A percentile compares a stretch with the other conserved stretches of the same genome.
These are phyloP conservation scores for Macrophya alboannulata DNA, from an alignment of 2,888 invertebrate species.

Conservation along the genomic window DNA sequence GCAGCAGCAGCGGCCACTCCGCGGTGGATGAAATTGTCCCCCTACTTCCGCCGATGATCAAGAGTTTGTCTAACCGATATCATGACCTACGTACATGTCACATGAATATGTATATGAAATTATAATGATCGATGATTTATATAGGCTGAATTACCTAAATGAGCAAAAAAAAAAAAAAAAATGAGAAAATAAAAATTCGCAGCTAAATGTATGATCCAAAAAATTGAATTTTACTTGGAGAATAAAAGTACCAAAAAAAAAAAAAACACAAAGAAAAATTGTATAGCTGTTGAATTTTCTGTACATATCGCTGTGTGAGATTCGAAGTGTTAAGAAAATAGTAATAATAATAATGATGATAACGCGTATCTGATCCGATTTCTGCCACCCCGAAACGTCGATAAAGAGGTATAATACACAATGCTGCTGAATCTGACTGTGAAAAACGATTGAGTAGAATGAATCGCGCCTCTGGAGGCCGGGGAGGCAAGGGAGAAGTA, in stretches of 20 bases:
- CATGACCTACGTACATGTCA: not conserved
- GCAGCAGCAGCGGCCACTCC: not conserved
- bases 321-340: not conserved
- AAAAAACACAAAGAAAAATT: not conserved
- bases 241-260: no score
- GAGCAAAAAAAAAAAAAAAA: not conserved
- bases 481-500: not conserved
- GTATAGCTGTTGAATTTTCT: not conserved
- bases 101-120: not conserved
- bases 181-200: not conserved
- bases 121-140: no score
- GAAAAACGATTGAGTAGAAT: not conserved
- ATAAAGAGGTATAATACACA: conserved; percentile 17
- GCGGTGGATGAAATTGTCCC: not conserved
- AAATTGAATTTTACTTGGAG: not conserved
- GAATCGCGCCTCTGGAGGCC: conserved; percentile 13
- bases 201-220: not conserved
- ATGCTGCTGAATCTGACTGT: conserved; percentile 23
- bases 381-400: not conserved
- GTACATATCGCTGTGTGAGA: no score
- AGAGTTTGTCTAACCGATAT: not conserved
- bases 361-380: not conserved
- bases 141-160: not conserved
- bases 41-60: conserved; percentile 21
- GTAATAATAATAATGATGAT: not conserved